These are phyloP conservation scores for Lophura nycthemera DNA, from an alignment of 2,113 vertebrate genomes.

Conservation along the genomic window DNA sequence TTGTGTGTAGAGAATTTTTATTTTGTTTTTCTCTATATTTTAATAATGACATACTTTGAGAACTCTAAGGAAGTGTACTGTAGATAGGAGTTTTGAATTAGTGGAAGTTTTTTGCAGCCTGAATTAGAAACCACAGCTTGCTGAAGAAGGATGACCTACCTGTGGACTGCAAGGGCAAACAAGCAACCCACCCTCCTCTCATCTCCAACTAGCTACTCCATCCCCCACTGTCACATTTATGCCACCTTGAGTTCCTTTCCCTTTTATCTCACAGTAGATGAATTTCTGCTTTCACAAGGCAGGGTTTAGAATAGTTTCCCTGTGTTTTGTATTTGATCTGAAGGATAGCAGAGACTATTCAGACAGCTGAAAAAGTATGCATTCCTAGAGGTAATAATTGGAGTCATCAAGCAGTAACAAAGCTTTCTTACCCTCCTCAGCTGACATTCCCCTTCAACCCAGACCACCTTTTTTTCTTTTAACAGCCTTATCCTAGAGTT, in stretches of 20 bases:
- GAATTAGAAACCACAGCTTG: neutral
- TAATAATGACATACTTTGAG: neutral
- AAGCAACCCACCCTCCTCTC: neutral
- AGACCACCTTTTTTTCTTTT: neutral
- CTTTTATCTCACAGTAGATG: neutral
- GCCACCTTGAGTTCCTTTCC: neutral
- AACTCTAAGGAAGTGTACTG: neutral
- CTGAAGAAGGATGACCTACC: neutral
- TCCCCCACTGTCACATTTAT: neutral
- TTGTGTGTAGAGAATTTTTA: neutral
- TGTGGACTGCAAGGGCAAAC: neutral
- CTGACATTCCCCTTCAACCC: neutral
- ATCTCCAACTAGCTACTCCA: neutral
- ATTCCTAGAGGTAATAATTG: neutral
- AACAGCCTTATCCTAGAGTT: neutral
- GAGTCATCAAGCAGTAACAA: neutral
- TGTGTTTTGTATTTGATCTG: neutral
- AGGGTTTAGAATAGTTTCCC: neutral
- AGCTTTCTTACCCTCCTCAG: neutral
- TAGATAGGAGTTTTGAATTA: neutral
- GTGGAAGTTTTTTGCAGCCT: neutral
- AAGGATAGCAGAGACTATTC: neutral
- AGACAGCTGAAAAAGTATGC: neutral
- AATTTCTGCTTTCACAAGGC: neutral
- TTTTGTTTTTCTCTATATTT: neutral